phyloP scores from a whole-genome alignment of 1,140 invertebrate genomes.

The Heterodera schachtii region DNA sequence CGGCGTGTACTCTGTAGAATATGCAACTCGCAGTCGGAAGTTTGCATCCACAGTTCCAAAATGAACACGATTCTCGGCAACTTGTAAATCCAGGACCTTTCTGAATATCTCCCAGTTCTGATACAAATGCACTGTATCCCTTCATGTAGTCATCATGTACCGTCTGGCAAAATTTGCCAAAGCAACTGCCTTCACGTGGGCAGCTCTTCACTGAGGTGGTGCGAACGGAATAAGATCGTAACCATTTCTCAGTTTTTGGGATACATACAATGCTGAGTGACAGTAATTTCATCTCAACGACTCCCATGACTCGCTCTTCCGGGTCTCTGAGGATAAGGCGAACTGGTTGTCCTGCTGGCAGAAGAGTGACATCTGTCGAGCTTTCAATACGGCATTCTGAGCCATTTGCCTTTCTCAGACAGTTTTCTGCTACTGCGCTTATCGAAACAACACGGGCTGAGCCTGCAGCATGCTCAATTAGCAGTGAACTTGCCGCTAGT shows the following conservation, averaged over 20 bases:
- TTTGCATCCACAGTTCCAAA: background rate
- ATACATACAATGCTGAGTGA: background rate
- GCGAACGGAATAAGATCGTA: background rate
- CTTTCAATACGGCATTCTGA: background rate
- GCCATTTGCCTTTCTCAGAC: background rate
- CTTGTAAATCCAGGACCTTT: background rate
- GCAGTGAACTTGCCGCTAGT: too few relatives aligned
- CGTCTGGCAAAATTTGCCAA: background rate
- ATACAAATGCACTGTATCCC: background rate
- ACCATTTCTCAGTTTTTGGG: background rate
- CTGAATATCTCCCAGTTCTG: background rate
- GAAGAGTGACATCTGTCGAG: background rate
- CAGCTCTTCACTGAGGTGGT: background rate
- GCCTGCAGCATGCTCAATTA: too few relatives aligned
- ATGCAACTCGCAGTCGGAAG: background rate
- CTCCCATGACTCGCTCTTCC: background rate
- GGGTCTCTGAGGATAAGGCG: background rate
- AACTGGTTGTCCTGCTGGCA: background rate
- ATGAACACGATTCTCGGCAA: background rate
- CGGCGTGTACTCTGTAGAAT: background rate
- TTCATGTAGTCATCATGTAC: background rate
- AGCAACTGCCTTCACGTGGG: background rate
- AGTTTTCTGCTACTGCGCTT: conserved; percentile 3
- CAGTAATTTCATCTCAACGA: background rate
- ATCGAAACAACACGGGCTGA: background rate